Base-by-base conservation (phyloP, 2,113 vertebrate genomes). In the Hystrix brachyura region DNA sequence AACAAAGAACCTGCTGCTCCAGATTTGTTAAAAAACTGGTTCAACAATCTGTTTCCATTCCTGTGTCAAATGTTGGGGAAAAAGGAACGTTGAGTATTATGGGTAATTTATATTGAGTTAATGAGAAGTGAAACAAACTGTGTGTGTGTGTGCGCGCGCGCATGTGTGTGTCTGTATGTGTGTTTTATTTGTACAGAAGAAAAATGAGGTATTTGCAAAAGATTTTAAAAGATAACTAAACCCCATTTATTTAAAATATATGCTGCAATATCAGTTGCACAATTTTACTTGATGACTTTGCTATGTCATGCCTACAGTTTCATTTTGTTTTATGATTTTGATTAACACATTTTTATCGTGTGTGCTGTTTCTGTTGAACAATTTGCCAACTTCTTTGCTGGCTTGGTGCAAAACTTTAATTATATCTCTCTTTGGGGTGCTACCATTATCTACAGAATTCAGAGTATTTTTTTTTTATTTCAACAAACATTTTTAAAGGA, bases 1-100 rank as follows among this genome's bases (percentile, higher is more conserved):
- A 90, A 92, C 95, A 97, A 92, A 97, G 83, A 95, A 95, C 43
- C 80, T 82, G 80, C 95, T 87, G 80, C 76, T 95, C 64, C 60
- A 88, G 80, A 96, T 95, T 92, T 90, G 69, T 91, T 93, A 92
- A 81, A 83, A 93, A 95, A 85, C n/a, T 57, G 55, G 23, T 88
- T 94, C 76, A 46, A 93, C 87, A 85, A 51, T 95, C 67, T 95
- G 59, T 94, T 96, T 90, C n/a, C 81, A 95, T 94, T 88, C 69
- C 64, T 87, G 21, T 82, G 71, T 97, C 79, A 94, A 95, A 92
- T 84, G 64, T 71, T 78, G 59, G 19, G 38, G 32, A 59, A 48
- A 48, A 87, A 78, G 83, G 48, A 84, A 90, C 94, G 53, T 72
- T 90, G 87, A 95, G 32, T 82, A 71, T 78, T 92, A 38, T 71